Evolutionary conservation across 2,113 vertebrate genomes (phyloP).

Genomic region (Odocoileus virginianus): DNA sequence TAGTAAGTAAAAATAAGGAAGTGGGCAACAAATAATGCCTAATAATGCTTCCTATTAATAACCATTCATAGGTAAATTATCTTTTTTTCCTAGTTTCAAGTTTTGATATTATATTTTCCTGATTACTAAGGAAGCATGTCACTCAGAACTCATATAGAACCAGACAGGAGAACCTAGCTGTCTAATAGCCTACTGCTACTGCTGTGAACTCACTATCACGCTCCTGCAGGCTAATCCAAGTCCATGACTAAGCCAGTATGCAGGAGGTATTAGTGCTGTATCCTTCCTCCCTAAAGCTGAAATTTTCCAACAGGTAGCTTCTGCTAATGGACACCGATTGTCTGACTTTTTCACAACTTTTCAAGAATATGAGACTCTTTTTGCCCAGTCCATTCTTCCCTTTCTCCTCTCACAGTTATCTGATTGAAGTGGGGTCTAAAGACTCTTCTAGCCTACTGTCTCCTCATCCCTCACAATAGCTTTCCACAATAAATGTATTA

Average conservation of each 20-base stretch:
- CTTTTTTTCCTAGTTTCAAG: not conserved
- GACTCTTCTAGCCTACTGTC: not conserved
- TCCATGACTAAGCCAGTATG: not conserved
- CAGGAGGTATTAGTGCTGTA: not conserved
- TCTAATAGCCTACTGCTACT: not conserved
- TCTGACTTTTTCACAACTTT: not conserved
- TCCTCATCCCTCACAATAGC: not conserved
- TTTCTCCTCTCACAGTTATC: not conserved
- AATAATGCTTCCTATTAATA: not conserved
- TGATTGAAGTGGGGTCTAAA: not conserved
- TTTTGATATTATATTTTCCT: not conserved
- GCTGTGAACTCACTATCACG: not conserved
- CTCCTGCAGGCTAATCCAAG: not conserved
- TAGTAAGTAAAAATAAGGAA: not conserved
- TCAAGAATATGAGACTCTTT: not conserved
- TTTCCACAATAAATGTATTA: not conserved
- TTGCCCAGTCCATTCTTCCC: not conserved
- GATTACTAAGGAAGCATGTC: not conserved
- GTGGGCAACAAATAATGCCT: not conserved
- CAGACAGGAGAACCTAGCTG: not conserved
- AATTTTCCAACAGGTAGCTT: not conserved
- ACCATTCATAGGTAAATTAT: not conserved
- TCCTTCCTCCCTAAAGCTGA: not conserved
- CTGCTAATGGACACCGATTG: not conserved
- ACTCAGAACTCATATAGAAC: not conserved